These are phyloP conservation scores for Mnemiopsis leidyi DNA, from an alignment of 37 sponge, comb jelly and placozoan species.

Conservation along the genomic window DNA sequence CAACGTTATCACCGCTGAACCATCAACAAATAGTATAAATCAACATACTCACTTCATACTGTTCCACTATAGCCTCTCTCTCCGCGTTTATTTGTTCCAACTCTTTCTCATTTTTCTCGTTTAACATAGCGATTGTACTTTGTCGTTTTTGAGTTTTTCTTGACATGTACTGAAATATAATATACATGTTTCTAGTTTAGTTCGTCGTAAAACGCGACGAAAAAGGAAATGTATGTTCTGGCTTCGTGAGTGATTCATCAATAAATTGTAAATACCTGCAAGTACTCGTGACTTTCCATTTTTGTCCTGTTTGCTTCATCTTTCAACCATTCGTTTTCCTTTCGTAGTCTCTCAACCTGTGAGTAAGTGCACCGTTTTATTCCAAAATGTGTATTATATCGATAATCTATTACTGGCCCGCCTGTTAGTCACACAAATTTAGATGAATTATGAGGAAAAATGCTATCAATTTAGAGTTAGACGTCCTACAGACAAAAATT, in stretches of 20 bases:
- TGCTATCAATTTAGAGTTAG: too few species aligned
- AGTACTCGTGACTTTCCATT: constrained; percentile 63
- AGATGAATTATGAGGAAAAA: too few species aligned
- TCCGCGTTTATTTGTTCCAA: constrained; percentile 39
- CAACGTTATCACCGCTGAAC: too few species aligned
- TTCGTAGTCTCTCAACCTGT: constrained; percentile 48
- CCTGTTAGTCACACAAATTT: too few species aligned
- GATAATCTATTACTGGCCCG: too few species aligned
- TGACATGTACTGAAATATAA: constrained; percentile 56
- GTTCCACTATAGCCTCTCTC: constrained; percentile 12
- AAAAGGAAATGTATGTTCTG: not conserved
- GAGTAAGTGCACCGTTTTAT: too few species aligned
- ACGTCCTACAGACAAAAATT: too few species aligned
- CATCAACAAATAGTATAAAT: too few species aligned
- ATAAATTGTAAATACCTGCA: not conserved
- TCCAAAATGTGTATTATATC: too few species aligned
- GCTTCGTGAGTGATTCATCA: not conserved
- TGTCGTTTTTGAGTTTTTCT: constrained; percentile 47
- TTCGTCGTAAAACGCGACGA: not conserved
- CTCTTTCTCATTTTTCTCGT: constrained; percentile 50
- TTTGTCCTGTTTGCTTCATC: constrained; percentile 57
- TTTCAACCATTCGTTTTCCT: constrained; percentile 62
- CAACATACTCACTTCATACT: constrained; percentile 4
- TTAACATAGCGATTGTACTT: constrained; percentile 36
- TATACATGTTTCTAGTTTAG: too few species aligned